These are phyloP conservation scores for Meloe dianella DNA, from an alignment of 2,888 invertebrate genomes.

Conservation along the genomic window DNA sequence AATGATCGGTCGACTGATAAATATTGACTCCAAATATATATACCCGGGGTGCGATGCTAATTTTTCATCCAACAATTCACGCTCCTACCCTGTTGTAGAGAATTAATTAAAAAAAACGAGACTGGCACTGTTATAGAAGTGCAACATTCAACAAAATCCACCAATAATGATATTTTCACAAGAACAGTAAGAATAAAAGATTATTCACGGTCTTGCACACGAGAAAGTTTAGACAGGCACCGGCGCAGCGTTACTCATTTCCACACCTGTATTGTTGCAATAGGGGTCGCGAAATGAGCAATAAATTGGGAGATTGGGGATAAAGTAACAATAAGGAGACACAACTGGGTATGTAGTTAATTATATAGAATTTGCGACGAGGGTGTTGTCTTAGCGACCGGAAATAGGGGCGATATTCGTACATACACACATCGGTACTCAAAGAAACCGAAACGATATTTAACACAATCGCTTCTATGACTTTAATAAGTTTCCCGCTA, in stretches of 20 bases:
- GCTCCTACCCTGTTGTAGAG: neutral
- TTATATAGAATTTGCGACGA: slow-evolving; percentile 37
- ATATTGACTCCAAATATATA: slow-evolving; percentile 56
- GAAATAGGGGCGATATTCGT: neutral
- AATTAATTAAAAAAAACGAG: slow-evolving; percentile 35
- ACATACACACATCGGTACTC: neutral
- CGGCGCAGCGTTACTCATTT: neutral
- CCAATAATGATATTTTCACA: neutral
- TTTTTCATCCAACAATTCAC: slow-evolving; percentile 40
- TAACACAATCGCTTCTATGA: neutral
- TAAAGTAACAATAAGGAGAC: slow-evolving; percentile 39
- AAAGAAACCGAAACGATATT: neutral
- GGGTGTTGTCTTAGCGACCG: slow-evolving; percentile 44
- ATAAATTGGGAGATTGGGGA: slow-evolving; percentile 41
- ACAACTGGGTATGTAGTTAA: slow-evolving; percentile 42
- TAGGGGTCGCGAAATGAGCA: slow-evolving; percentile 36
- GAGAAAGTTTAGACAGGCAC: no score
- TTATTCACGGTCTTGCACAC: neutral
- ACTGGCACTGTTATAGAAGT: neutral
- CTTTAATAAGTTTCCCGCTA: neutral
- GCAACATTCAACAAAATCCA: neutral
- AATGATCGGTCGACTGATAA: slow-evolving; percentile 58
- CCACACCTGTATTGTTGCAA: slow-evolving; percentile 1
- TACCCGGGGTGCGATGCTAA: slow-evolving; percentile 45
- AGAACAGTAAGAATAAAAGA: neutral